Evolutionary conservation across 2,888 invertebrate species (phyloP), one percentile per base, ranked within the genome.

Genomic region (Euzophera pinguis): DNA sequence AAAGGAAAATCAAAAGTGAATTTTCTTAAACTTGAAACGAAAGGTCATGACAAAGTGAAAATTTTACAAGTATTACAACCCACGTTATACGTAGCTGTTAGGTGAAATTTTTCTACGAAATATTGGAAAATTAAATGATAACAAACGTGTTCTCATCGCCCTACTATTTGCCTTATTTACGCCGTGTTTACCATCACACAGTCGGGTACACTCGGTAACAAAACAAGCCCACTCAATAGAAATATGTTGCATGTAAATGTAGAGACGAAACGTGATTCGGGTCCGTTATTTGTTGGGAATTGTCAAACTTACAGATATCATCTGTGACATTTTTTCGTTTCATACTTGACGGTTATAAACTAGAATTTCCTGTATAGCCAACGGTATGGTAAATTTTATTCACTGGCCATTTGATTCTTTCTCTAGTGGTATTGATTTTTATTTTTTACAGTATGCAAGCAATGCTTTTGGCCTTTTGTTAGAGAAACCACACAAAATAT

Each of bases 21-120:
- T 37, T 47, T 12, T 47, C 32, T 43, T 43, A 43, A 9, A 7
- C 14, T 32, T 10, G 5, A 32, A 45, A 45, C 14, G 29, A 45
- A 32, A 9, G 13, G 32, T 45, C 14, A 14, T 14, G 9, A 3
- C 14, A 8, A 43, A 8, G 16, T 9, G 16, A 10, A 9, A 27
- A 12, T 5, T 6, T 9, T 9, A 10, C 41, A 42, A 7, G 17
- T 14, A 42, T 42, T 42, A 42, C 22, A 32, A 45, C 29, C 13
- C 32, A 32, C 37, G 13, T 38, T 13, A 39, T 39, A 71, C 59
- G 71, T 67, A 59, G 65, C 59, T 55, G 56, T 53, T 58, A 61
- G 69, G 71, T 72, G 69, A 62, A n/a, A n/a, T n/a, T n/a, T n/a
- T 58, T 35, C 47, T 50, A 51, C 53, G 45, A 51, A 55, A 56